Evolutionary conservation across 2,888 invertebrate species (phyloP), one percentile per base, ranked within the genome.

Genomic region (Zhuqinia jingwanae): DNA sequence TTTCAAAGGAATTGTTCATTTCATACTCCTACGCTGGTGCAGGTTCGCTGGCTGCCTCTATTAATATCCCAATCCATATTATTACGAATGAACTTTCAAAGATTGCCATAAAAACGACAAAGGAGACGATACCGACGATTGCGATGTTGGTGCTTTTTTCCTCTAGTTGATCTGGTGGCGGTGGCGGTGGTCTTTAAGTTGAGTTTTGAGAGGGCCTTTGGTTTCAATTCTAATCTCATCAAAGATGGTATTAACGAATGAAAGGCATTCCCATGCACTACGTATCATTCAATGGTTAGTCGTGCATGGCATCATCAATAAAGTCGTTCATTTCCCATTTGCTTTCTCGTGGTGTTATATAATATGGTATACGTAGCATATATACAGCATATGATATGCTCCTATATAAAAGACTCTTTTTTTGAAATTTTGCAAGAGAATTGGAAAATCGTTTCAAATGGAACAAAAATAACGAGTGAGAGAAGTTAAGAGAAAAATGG

Each of bases 141-240:
- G 36, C 36, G 10, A 65, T 20, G n/a, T n/a, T n/a, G n/a, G n/a
- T n/a, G n/a, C n/a, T 8, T 36, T 36, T 36, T 3, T 36, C 36
- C 8, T 36, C 36, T 6, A 36, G 36, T 36, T 36, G 36, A 36
- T 36, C 36, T 36, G 36, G 17, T 27, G 25, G 15, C 60, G 70
- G 70, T 75, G 27, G 30, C 30, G 27, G 75, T 53, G 27, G 75
- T 36, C 8, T 36, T 36, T 36, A 36, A 8, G 3, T 75, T 73
- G 73, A 27, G 78, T 58, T 36, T 36, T 58, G 47, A 42, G 60
- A 60, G 45, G 70, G 75, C 78, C 73, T 83, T 85, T 80, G 86
- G 87, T 89, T 89, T 89, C 89, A 89, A 89, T 89, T 89, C 87
- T 89, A 89, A 89, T 88, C 89, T 88, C 89, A 89, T 89, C 89